These are phyloP conservation scores for Cyrtodaria siliqua DNA, from an alignment of 2,888 invertebrate species.

Conservation along the genomic window DNA sequence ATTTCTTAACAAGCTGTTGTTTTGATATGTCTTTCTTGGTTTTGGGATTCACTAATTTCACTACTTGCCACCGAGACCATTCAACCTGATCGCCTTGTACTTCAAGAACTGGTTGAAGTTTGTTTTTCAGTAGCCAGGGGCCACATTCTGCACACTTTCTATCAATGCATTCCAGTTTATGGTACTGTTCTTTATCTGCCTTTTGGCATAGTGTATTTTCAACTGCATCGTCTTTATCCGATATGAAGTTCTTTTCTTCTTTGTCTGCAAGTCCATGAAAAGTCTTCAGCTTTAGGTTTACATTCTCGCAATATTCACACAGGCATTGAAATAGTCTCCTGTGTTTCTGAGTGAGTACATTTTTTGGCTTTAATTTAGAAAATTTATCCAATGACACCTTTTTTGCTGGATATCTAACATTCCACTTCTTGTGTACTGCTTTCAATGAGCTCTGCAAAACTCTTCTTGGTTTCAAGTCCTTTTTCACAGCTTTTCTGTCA, in stretches of 20 bases:
- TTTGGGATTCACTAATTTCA: slow-evolving; percentile 23
- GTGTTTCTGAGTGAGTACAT: slow-evolving; percentile 16
- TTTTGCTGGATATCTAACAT: slow-evolving; percentile 5
- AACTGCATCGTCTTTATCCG: slow-evolving; percentile 13
- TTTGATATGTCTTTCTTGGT: slow-evolving; percentile 43
- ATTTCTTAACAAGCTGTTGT: slow-evolving; percentile 15
- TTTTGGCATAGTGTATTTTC: slow-evolving; percentile 25
- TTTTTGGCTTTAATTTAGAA: slow-evolving; percentile 5
- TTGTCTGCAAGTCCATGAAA: slow-evolving; percentile 7
- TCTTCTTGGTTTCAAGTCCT: slow-evolving; percentile 11
- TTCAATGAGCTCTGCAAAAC: slow-evolving; percentile 21
- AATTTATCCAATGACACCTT: slow-evolving; percentile 20
- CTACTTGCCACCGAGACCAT: slow-evolving; percentile 20
- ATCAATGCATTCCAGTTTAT: slow-evolving; percentile 12
- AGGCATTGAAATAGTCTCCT: slow-evolving; percentile 18
- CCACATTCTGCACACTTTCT: slow-evolving; percentile 2
- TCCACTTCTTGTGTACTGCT: slow-evolving; percentile 16
- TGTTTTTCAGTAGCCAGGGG: neutral
- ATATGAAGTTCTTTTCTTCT: neutral
- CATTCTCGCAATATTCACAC: slow-evolving; percentile 27
- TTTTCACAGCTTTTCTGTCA: slow-evolving; percentile 22
- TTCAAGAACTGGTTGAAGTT: neutral
- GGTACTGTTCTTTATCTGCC: neutral
- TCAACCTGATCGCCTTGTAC: neutral
- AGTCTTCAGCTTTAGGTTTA: slow-evolving; percentile 11